Evolutionary conservation across 2,797 vertebrate genomes (phyloP).

Genomic region (Arnoldichthys spilopterus): DNA sequence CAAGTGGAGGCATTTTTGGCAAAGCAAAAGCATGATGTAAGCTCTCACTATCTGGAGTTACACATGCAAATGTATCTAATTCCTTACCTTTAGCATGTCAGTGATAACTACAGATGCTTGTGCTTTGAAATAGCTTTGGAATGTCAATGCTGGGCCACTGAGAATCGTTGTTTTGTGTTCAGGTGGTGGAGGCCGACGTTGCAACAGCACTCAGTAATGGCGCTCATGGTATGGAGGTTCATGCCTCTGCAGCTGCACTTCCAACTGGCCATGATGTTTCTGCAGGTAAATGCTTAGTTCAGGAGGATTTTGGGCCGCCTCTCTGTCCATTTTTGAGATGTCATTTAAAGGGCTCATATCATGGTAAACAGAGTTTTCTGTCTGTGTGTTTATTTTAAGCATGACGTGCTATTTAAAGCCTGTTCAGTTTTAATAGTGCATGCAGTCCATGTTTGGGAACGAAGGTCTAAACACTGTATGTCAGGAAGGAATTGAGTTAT

Average conservation of each 20-base stretch:
- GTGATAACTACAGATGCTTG: neutral
- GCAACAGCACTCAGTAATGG: conserved; percentile 74
- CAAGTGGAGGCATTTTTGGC: conserved; percentile 12
- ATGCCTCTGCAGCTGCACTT: conserved; percentile 74
- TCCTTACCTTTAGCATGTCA: neutral
- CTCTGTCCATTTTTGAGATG: neutral
- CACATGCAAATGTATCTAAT: neutral
- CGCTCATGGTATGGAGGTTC: conserved; percentile 62
- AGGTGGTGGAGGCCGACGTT: conserved; percentile 80
- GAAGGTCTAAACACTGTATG: too few species aligned
- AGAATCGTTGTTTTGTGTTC: conserved; percentile 1
- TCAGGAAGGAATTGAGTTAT: too few species aligned
- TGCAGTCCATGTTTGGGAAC: too few species aligned
- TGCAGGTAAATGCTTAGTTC: conserved; percentile 78
- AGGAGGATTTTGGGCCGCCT: neutral
- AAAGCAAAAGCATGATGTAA: conserved; percentile 19
- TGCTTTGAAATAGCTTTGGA: neutral
- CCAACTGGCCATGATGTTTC: conserved; percentile 84
- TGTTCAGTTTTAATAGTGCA: too few species aligned
- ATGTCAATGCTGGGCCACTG: neutral
- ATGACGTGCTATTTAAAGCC: too few species aligned
- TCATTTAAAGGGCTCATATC: neutral
- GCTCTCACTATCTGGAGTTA: conserved; percentile 4
- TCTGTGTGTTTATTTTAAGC: too few species aligned
- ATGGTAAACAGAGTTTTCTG: too few species aligned